phyloP scores from a whole-genome alignment of 2,888 invertebrate species.

The Trissonchulus latispiculum region DNA sequence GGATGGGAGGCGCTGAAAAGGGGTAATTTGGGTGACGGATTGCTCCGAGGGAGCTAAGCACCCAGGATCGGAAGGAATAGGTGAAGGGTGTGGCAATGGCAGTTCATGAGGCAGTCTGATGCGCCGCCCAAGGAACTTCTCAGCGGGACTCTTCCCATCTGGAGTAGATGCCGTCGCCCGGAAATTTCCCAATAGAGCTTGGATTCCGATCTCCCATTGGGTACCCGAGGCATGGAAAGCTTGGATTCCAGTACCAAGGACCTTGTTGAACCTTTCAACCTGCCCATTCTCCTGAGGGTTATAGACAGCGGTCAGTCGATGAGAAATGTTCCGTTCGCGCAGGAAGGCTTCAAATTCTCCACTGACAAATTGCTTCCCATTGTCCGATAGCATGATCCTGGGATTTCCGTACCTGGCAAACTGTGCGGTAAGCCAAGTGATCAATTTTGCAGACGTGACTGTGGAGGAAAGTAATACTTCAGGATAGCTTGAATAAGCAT shows the following conservation, averaged over 20 bases:
- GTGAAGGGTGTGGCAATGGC: too few species aligned
- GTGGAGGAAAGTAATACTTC: not conserved
- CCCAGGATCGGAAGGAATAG: too few species aligned
- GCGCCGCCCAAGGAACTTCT: not conserved
- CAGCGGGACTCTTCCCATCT: not conserved
- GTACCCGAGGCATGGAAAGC: not conserved
- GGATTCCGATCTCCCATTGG: not conserved
- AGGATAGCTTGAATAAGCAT: not conserved
- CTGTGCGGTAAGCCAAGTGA: not conserved
- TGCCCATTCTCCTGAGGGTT: not conserved
- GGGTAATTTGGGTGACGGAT: too few species aligned
- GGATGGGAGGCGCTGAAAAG: too few species aligned
- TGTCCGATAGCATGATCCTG: not conserved
- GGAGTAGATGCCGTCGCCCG: not conserved
- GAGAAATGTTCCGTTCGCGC: not conserved
- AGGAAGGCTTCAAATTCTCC: not conserved
- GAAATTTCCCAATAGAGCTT: not conserved
- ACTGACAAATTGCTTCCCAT: not conserved
- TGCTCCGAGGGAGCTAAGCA: too few species aligned
- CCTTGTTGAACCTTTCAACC: not conserved
- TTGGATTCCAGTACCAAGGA: not conserved
- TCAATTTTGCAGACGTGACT: not conserved
- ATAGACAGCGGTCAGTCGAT: not conserved
- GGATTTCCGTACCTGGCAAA: not conserved
- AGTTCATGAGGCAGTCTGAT: not conserved